A percentile compares a stretch with the other conserved stretches of the same genome.
phyloP scores from a whole-genome alignment of 2,113 vertebrate species.

The Rana temporaria region DNA sequence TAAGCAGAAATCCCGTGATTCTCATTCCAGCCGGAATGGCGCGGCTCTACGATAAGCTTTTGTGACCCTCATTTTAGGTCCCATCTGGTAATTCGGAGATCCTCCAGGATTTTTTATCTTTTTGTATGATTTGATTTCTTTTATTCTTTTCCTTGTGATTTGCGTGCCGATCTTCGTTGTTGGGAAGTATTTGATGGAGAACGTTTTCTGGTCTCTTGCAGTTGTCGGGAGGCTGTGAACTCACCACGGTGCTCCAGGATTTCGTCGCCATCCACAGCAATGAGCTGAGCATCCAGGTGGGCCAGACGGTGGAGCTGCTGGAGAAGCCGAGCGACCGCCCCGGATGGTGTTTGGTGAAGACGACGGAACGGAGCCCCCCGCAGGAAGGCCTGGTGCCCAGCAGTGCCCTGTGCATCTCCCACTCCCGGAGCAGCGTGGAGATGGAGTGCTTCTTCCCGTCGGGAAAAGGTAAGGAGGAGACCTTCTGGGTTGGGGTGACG shows the following conservation, averaged over 20 bases:
- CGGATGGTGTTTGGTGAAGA: conserved; percentile 93
- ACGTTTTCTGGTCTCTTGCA: conserved; percentile 61
- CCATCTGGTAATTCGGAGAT: too few species aligned
- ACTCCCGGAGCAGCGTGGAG: conserved; percentile 95
- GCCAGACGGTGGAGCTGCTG: conserved; percentile 94
- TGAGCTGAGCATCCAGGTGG: conserved; percentile 91
- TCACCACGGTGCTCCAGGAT: conserved; percentile 95
- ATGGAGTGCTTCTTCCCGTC: conserved; percentile 97
- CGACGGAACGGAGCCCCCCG: conserved; percentile 86
- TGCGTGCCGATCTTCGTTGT: too few species aligned
- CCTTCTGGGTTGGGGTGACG: too few species aligned
- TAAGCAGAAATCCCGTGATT: too few species aligned
- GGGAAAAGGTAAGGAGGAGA: conserved; percentile 91
- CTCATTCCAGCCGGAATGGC: too few species aligned
- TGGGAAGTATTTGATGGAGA: too few species aligned
- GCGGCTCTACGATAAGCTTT: too few species aligned
- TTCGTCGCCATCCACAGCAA: conserved; percentile 86
- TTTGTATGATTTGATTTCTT: too few species aligned
- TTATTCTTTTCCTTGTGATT: too few species aligned
- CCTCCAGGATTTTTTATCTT: too few species aligned
- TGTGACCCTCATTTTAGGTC: too few species aligned
- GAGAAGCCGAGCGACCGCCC: conserved; percentile 91
- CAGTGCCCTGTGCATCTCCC: conserved; percentile 89
- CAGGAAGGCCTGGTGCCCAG: conserved; percentile 96
- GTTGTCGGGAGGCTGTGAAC: conserved; percentile 95